Conservation (phyloP, 2,888 invertebrate genomes). For the Pediacus dermestoides region DNA sequence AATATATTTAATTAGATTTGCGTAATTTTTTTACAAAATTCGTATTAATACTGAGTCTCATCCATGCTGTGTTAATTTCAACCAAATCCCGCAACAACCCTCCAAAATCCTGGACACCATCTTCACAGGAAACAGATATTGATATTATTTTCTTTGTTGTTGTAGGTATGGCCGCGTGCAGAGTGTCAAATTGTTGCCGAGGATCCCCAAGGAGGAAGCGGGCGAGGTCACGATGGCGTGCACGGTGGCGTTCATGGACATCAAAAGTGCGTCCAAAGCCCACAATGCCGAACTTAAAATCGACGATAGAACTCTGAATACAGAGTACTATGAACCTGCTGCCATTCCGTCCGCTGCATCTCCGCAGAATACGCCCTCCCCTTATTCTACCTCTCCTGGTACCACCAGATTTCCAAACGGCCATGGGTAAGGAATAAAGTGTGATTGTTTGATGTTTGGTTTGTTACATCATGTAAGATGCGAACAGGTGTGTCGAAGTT, state of each 20-base stretch:
- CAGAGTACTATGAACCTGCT: constrained; percentile 87
- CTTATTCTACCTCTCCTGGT: constrained; percentile 62
- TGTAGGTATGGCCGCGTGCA: constrained; percentile 95
- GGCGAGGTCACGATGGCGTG: constrained; percentile 72
- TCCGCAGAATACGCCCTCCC: constrained; percentile 49
- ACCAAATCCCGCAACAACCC: too few relatives aligned
- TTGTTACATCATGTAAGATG: too few relatives aligned
- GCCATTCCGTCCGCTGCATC: constrained; percentile 64
- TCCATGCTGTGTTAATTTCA: too few relatives aligned
- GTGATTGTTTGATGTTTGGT: too few relatives aligned
- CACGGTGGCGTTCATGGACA: constrained; percentile 94
- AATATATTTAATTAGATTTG: too few relatives aligned
- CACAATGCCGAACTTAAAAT: constrained; percentile 86
- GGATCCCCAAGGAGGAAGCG: constrained; percentile 51
- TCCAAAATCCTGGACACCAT: too few relatives aligned
- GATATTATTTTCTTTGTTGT: constrained; percentile 13
- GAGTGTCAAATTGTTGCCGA: constrained; percentile 88
- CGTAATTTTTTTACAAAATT: too few relatives aligned
- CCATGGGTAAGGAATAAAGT: constrained; percentile 53
- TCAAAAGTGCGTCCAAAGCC: constrained; percentile 90
- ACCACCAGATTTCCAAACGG: constrained; percentile 51
- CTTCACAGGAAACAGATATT: too few relatives aligned
- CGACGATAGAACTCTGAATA: constrained; percentile 82
- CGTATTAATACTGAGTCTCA: too few relatives aligned
- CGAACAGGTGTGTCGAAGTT: too few relatives aligned